Evolutionary conservation across 2,113 vertebrate genomes (phyloP), one percentile per base, ranked within the genome.

Genomic region (Chionomys nivalis): DNA sequence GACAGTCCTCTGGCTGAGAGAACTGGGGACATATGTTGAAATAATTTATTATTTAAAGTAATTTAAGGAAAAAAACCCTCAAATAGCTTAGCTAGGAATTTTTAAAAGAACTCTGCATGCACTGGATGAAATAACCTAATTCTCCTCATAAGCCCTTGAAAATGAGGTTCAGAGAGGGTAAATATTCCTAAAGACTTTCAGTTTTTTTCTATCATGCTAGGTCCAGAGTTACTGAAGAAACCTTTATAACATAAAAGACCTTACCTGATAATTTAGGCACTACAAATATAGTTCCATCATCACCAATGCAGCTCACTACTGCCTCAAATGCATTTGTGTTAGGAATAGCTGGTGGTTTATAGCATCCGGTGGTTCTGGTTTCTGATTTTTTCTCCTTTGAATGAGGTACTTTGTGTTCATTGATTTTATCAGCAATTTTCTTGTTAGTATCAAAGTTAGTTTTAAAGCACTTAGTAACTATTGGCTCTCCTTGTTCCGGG

Each of bases 211-310:
- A 24, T 52, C 70, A 95, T 76, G 24, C 31, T 68, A 89, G 23
- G 13, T 39, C 7, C 42, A 89, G 44, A 93, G 81, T 87, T n/a
- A 87, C 13, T 66, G 26, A 96, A 61, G 24, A 93, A 89, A 39
- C 19, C 19, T 87, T 94, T 1, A n/a, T 66, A 90, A 82, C 9
- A n/a, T 47, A 90, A 72, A 82, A 91, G 31, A 86, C 76, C 98
- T 98, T 98, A 99, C 99, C 98, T 96, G 90, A 97, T 72, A 94
- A 97, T 93, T 97, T 98, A 72, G 96, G 99, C 98, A 99, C 98
- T 94, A 98, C 94, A 78, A 99, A 99, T 97, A 99, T 98, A 82
- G 99, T 98, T 79, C 99, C 99, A 81, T 99, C 99, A 1, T 98
- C 97, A 95, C 98, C 99, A 90, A 99, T 24, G 4, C 98, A 99